These are phyloP conservation scores for Xylota segnis DNA, from an alignment of 2,888 invertebrate genomes.

Conservation along the genomic window DNA sequence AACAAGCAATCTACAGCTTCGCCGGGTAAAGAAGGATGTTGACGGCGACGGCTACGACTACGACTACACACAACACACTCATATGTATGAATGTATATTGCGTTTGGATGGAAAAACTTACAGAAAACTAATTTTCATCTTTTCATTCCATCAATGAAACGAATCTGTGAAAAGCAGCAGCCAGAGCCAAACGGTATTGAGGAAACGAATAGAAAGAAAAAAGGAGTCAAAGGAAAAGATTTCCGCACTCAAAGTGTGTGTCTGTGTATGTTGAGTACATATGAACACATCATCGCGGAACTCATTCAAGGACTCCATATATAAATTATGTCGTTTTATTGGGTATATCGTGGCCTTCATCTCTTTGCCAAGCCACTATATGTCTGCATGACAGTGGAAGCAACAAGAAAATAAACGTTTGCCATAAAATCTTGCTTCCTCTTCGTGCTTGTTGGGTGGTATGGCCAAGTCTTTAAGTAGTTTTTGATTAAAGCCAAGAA, in stretches of 20 bases:
- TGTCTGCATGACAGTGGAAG: neutral
- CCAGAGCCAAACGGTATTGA: neutral
- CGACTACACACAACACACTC: neutral
- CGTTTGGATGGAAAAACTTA: constrained; percentile 17
- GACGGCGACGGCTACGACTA: neutral
- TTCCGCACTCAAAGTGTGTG: neutral
- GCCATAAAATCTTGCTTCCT: too few species aligned
- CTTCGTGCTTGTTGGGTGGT: too few species aligned
- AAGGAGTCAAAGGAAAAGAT: constrained; percentile 12
- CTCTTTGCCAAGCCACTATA: neutral
- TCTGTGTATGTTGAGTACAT: neutral
- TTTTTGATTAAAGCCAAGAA: too few species aligned
- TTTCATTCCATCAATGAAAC: constrained; percentile 31
- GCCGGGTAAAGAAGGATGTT: neutral
- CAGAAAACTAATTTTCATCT: constrained; percentile 28
- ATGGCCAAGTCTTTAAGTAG: too few species aligned
- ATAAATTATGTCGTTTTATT: constrained; percentile 28
- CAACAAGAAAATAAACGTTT: neutral
- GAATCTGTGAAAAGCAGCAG: constrained; percentile 8
- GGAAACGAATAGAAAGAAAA: constrained; percentile 5
- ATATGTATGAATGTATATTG: neutral
- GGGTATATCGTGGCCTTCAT: constrained; percentile 6
- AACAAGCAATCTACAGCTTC: constrained; percentile 21
- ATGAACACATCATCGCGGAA: constrained; percentile 4
- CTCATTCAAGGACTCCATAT: constrained; percentile 23